Evolutionary conservation across 2,888 invertebrate genomes (phyloP).

Genomic region (Oligia strigilis): DNA sequence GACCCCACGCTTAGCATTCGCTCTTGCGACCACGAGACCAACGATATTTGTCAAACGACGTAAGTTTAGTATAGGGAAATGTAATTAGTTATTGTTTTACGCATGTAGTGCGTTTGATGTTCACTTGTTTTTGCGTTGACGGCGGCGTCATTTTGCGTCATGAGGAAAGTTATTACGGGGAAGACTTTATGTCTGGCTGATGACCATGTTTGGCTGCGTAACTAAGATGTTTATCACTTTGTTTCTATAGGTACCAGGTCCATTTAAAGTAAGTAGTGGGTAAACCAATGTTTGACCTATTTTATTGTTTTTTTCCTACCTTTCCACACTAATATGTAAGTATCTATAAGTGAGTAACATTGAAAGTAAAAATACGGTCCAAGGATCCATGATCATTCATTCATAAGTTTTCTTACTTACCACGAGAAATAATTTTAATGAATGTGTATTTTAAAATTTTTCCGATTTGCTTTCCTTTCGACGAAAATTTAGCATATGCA

Average conservation of each 20-base stretch:
- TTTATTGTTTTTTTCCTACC: neutral
- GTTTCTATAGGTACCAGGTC: neutral
- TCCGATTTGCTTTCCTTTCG: neutral
- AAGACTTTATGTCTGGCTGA: neutral
- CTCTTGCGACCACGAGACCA: neutral
- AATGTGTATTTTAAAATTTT: neutral
- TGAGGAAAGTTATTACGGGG: slow-evolving; percentile 26
- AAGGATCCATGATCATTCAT: neutral
- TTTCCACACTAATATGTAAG: neutral
- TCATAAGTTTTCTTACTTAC: neutral
- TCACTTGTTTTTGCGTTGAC: slow-evolving; percentile 35
- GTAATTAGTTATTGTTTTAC: slow-evolving; percentile 18
- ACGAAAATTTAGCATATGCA: slow-evolving; percentile 26
- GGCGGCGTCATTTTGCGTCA: slow-evolving; percentile 54
- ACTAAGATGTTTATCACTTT: neutral
- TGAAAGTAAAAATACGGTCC: neutral
- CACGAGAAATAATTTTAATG: neutral
- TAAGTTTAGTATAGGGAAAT: slow-evolving; percentile 33
- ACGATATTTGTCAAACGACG: slow-evolving; percentile 5
- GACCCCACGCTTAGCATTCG: neutral
- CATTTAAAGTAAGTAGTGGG: neutral
- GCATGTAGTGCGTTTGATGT: slow-evolving; percentile 13
- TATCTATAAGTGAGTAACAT: no score
- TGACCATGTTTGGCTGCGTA: neutral
- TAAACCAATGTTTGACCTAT: neutral